phyloP scores from a whole-genome alignment of 1,140 invertebrate genomes.

The Nasonia giraulti region DNA sequence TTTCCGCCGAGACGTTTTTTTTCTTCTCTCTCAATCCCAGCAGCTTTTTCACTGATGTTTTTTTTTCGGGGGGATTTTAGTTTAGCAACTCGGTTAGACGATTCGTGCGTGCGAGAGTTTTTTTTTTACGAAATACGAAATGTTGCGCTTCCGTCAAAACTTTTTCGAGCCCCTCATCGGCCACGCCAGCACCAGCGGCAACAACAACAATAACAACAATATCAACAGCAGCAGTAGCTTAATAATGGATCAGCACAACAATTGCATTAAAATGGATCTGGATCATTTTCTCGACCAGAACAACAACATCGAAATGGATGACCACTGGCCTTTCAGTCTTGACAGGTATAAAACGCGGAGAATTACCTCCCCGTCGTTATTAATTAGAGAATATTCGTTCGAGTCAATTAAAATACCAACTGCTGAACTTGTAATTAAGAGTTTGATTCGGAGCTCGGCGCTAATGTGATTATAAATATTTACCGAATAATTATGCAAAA shows the following conservation, averaged over 20 bases:
- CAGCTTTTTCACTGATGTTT: not conserved
- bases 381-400: not conserved
- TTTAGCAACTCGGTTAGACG: not conserved
- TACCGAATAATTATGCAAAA: not conserved
- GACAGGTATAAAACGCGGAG: slow-evolving; percentile 20
- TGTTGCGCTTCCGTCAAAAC: slow-evolving; percentile 55
- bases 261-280: slow-evolving; percentile 50
- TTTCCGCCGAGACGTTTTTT: not conserved
- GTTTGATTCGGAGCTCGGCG: not conserved
- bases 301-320: slow-evolving; percentile 57
- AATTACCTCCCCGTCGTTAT: not conserved
- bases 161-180: slow-evolving; percentile 38
- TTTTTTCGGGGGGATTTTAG: not conserved
- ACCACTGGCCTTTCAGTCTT: slow-evolving; percentile 34
- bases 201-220: not conserved
- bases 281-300: slow-evolving; percentile 55
- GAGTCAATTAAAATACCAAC: not conserved
- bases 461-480: not conserved
- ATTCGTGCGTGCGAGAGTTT: not conserved
- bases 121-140: slow-evolving; percentile 11
- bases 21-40: not conserved
- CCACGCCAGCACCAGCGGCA: slow-evolving; percentile 2
- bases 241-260: not conserved
- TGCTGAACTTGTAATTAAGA: not conserved
- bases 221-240: slow-evolving; percentile 7